Evolutionary conservation across 2,797 vertebrate genomes (phyloP).

Genomic region (Hyperoplus immaculatus): DNA sequence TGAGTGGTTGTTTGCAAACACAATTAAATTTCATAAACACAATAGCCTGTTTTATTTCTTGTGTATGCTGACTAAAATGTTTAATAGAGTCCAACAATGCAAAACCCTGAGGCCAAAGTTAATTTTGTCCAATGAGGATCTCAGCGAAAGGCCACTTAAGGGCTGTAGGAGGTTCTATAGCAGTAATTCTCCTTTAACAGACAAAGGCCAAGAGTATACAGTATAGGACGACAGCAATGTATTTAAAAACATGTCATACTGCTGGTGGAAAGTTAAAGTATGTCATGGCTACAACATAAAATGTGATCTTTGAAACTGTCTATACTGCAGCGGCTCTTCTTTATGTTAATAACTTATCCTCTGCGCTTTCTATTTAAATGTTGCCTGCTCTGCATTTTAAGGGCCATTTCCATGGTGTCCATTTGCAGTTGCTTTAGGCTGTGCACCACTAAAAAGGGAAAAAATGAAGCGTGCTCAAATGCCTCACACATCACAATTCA

Average conservation of each 20-base stretch:
- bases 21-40: constrained; percentile 10
- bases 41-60: neutral
- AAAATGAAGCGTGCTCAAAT: constrained; percentile 44
- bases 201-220: constrained; percentile 20
- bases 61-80: no score
- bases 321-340: constrained; percentile 35
- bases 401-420: constrained; percentile 47
- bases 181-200: constrained; percentile 24
- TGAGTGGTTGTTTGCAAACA: constrained; percentile 18
- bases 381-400: constrained; percentile 59
- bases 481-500: constrained; percentile 31
- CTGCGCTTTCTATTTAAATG: constrained; percentile 69
- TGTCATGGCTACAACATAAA: constrained; percentile 37
- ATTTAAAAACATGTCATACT: constrained; percentile 18
- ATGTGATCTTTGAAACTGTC: constrained; percentile 56
- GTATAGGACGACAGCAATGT: constrained; percentile 25
- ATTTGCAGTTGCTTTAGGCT: constrained; percentile 49
- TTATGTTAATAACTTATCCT: constrained; percentile 45
- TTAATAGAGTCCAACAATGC: neutral
- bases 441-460: constrained; percentile 16
- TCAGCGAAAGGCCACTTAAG: constrained; percentile 22
- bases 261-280: constrained; percentile 30
- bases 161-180: constrained; percentile 5
- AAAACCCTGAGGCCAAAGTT: constrained; percentile 32
- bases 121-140: constrained; percentile 23